These are phyloP conservation scores for Diuraphis noxia DNA, from an alignment of 1,140 invertebrate genomes.

Conservation along the genomic window DNA sequence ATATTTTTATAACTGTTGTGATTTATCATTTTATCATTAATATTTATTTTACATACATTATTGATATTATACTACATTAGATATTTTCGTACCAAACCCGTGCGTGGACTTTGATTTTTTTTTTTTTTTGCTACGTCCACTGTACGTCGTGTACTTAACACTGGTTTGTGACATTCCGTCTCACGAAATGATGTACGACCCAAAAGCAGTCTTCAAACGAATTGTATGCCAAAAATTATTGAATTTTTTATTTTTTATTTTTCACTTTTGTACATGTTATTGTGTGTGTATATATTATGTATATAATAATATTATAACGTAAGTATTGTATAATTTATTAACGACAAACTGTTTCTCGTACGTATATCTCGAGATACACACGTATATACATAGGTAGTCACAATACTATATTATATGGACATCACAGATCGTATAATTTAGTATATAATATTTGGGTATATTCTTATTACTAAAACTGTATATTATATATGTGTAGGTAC, in stretches of 20 bases:
- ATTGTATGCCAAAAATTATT: slow-evolving; percentile 1
- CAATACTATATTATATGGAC: neutral
- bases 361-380: neutral
- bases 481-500: no score
- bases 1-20: neutral
- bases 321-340: neutral
- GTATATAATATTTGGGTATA: neutral
- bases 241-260: neutral
- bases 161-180: no score
- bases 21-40: neutral
- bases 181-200: neutral
- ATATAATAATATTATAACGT: neutral
- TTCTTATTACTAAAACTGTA: neutral
- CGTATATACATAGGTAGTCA: neutral
- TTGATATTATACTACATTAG: no score
- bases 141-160: no score
- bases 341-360: neutral
- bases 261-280: neutral
- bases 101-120: neutral
- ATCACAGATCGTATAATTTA: neutral
- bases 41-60: neutral
- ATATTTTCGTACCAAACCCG: neutral
- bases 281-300: neutral
- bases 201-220: neutral
- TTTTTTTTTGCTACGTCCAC: no score